Percentiles rank a stretch among this genome's conserved stretches.
Conservation (phyloP, 2,888 invertebrate genomes). For the Dermolepida albohirtum region DNA sequence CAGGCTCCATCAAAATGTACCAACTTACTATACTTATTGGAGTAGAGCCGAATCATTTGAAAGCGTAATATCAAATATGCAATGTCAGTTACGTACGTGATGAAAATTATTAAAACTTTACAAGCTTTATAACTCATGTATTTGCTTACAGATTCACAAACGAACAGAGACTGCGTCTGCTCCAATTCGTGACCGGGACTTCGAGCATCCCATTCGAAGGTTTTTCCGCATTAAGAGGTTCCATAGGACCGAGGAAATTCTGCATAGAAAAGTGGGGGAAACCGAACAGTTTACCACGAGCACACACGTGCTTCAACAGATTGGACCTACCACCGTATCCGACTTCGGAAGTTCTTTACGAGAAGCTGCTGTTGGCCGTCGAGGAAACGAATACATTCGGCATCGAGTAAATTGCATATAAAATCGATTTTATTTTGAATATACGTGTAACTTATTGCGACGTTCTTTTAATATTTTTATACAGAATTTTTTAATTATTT, state of each 20-base stretch:
- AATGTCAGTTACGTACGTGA: too few species aligned
- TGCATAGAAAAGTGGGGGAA: conserved; percentile 98
- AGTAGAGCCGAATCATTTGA: too few species aligned
- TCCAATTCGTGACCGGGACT: conserved; percentile 98
- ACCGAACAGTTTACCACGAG: conserved; percentile 91
- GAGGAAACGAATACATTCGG: conserved; percentile 97
- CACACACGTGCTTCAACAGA: conserved; percentile 98
- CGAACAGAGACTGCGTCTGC: conserved; percentile 89
- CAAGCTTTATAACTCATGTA: conserved; percentile 14
- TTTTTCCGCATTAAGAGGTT: conserved; percentile 93
- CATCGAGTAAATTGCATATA: conserved; percentile 78
- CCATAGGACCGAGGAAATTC: conserved; percentile 94
- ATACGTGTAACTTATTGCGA: neutral
- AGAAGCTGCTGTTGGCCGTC: conserved; percentile 91
- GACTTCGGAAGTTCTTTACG: conserved; percentile 89
- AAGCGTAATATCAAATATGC: too few species aligned
- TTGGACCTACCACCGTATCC: conserved; percentile 97
- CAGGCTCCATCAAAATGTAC: too few species aligned
- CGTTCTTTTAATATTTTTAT: conserved; percentile 7
- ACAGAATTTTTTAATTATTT: neutral
- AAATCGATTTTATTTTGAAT: neutral
- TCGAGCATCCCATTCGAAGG: conserved; percentile 98
- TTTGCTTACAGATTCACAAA: conserved; percentile 81
- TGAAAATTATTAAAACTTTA: too few species aligned
- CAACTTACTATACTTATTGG: too few species aligned